Percentiles rank a stretch among this genome's conserved stretches.
These are phyloP conservation scores for Montipora foliosa DNA, from an alignment of 64 coral and sea anemone species.

Conservation along the genomic window DNA sequence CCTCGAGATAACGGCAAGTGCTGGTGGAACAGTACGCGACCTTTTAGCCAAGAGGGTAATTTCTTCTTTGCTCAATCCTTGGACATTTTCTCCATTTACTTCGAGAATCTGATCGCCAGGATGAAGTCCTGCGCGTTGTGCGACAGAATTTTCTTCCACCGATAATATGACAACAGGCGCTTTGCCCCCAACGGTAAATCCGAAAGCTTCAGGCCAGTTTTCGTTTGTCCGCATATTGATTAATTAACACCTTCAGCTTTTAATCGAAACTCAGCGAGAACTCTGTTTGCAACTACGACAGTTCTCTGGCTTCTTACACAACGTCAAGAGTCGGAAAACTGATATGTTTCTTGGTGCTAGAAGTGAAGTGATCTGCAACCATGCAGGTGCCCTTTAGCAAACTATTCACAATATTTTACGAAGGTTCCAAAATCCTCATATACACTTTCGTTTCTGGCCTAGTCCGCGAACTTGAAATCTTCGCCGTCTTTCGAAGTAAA, in stretches of 20 bases:
- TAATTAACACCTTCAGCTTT: background rate
- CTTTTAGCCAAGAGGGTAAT: slow-evolving; percentile 84
- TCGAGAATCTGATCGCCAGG: slow-evolving; percentile 98
- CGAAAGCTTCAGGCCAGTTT: slow-evolving; percentile 92
- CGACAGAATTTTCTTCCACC: slow-evolving; percentile 87
- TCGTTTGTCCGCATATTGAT: slow-evolving; percentile 86
- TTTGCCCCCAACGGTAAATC: slow-evolving; percentile 89
- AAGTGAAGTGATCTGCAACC: background rate
- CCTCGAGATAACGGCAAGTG: slow-evolving; percentile 94
- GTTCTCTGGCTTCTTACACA: background rate
- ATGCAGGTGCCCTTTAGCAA: slow-evolving; percentile 8
- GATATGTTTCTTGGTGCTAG: background rate
- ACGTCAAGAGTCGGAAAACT: background rate
- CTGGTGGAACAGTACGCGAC: slow-evolving; percentile 93
- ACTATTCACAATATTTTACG: background rate
- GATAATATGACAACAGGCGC: slow-evolving; percentile 93
- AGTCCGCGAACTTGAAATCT: slow-evolving; percentile 15
- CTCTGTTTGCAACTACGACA: background rate
- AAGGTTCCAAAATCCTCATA: background rate
- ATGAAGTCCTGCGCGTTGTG: slow-evolving; percentile 90
- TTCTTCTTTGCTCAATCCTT: slow-evolving; percentile 90
- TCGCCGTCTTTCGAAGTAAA: slow-evolving; percentile 4
- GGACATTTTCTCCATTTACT: slow-evolving; percentile 96
- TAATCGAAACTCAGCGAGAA: background rate
- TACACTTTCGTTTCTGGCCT: background rate